Evolutionary conservation across 2,113 vertebrate species (phyloP), one percentile per base, ranked within the genome.

Genomic region (Sturnira hondurensis): DNA sequence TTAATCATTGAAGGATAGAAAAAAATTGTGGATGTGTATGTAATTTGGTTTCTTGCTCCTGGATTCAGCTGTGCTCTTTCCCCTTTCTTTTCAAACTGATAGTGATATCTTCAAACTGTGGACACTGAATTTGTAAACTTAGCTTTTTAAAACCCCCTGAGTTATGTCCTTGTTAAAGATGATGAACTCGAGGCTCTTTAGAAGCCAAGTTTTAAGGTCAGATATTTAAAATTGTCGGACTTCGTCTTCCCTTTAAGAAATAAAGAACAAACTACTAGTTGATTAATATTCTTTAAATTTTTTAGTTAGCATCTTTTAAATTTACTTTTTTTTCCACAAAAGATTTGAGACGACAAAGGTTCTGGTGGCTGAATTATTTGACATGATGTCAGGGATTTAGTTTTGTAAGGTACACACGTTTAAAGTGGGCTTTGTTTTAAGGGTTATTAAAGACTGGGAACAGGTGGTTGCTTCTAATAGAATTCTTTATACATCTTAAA

Each of bases 11-110:
- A 95, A 80, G 12, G 67, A 43, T 76, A 96, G 82, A 74, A 90
- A 93, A 92, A 92, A 94, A 92, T 84, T 28, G 84, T 87, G 87
- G 80, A 63, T 95, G 19, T 61, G 15, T 89, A 77, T 92, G 76
- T 96, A 81, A 91, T 93, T 76, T 93, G 86, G 70, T 68, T 54
- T 81, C 61, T 77, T 67, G 76, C 47, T 78, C 31, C 67, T 68
- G 63, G 61, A 52, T 96, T 74, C 85, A 83, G 43, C 92, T 52
- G 78, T 61, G 56, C 50, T 92, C 38, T 82, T 84, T 68, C 38
- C 8, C n/a, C 45, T 33, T 89, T 80, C 70, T 85, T 28, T 92
- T 88, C 41, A 77, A 38, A 54, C 36, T 90, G 85, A 85, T 80
- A 81, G 45, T 47, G 15, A 77, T 82, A 65, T 89, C 74, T 89